These are phyloP conservation scores for Acanthurus tractus DNA, from an alignment of 2,797 vertebrate genomes.

Conservation along the genomic window DNA sequence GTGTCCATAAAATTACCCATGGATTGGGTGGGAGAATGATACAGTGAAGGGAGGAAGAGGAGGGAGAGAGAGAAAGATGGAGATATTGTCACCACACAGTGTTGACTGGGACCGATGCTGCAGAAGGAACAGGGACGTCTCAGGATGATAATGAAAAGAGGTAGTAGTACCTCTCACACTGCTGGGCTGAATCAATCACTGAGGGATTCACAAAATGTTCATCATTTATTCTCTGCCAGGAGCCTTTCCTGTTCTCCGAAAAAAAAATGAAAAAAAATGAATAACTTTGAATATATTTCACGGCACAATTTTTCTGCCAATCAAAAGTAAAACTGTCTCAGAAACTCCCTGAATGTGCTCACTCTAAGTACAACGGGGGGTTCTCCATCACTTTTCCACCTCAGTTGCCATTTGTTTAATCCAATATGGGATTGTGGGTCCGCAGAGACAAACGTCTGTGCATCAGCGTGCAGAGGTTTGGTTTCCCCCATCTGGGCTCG, in stretches of 20 bases:
- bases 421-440: slow-evolving; percentile 54
- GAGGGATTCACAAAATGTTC: slow-evolving; percentile 59
- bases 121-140: slow-evolving; percentile 51
- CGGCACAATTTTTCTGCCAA: slow-evolving; percentile 63
- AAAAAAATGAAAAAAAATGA: slow-evolving; percentile 45
- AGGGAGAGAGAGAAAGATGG: slow-evolving; percentile 37
- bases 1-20: slow-evolving; percentile 70
- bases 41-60: slow-evolving; percentile 23
- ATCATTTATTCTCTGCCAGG: slow-evolving; percentile 70
- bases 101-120: slow-evolving; percentile 48
- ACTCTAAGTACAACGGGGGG: slow-evolving; percentile 49
- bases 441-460: slow-evolving; percentile 44
- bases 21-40: slow-evolving; percentile 37
- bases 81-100: slow-evolving; percentile 39
- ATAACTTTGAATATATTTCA: slow-evolving; percentile 73
- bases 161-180: slow-evolving; percentile 51
- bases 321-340: slow-evolving; percentile 62
- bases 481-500: slow-evolving; percentile 62
- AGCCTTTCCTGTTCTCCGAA: slow-evolving; percentile 50
- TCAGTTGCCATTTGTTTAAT: slow-evolving; percentile 61
- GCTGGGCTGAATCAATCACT: slow-evolving; percentile 64
- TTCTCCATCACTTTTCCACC: slow-evolving; percentile 42
- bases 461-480: slow-evolving; percentile 64
- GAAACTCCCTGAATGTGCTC: slow-evolving; percentile 41
- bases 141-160: slow-evolving; percentile 62